Base-by-base conservation (phyloP, 2,888 invertebrate species). In the Heteropelma amictum region DNA sequence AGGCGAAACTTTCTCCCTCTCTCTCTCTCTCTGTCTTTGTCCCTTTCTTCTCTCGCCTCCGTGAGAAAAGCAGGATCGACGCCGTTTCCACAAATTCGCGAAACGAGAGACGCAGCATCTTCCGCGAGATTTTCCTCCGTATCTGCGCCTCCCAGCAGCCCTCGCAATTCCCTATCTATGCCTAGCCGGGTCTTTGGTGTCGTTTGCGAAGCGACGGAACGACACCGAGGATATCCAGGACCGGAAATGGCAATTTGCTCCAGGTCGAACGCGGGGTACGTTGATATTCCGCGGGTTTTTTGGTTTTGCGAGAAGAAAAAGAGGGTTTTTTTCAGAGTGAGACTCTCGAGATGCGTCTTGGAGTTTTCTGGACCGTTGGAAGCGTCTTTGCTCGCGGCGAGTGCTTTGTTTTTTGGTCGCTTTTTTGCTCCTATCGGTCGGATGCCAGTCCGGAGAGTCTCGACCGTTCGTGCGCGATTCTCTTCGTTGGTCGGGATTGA, bases 201-300 rank as follows among this genome's bases (percentile, higher is more conserved):
- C 28, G 40, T 82, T 80, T 77, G n/a, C 78, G 77, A 81, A 83
- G 83, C 78, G 75, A 73, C 72, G 65, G 79, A 80, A 79, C 58
- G 72, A 76, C 81, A 73, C 73, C 72, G 76, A 73, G 80, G 79
- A 85, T 83, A 82, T 82, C 85, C 83, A 83, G 80, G 80, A 78
- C 75, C 78, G 71, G 78, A 73, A 72, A 78, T 78, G 77, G 79
- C 82, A 81, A 85, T 86, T 83, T 81, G 84, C 83, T 82, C 78
- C 81, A 77, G 82, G 83, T 81, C 85, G 82, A 85, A 85, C 82
- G 72, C 79, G 76, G n/a, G n/a, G 75, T 80, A 79, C 81, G 82
- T 86, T 85, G 84, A 85, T 84, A 86, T 86, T 85, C 86, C 77
- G 81, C n/a, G n/a, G n/a, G n/a, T n/a, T n/a, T n/a, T n/a, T n/a